Base-by-base conservation (phyloP, 2,113 vertebrate genomes). In the Mohoua ochrocephala region DNA sequence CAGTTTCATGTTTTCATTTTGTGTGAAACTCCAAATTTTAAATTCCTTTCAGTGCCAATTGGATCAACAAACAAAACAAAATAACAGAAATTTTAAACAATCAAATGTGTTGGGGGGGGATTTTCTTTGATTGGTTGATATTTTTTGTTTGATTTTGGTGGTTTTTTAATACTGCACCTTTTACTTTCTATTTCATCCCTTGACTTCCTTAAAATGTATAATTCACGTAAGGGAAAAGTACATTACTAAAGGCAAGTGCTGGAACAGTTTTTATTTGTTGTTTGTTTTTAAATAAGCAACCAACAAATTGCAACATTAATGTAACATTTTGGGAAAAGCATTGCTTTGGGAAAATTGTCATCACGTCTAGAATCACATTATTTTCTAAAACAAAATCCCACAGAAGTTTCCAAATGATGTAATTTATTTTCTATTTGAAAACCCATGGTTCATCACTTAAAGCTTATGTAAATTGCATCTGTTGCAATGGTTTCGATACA, bases 21-120 rank as follows among this genome's bases (percentile, higher is more conserved):
- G 1, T 47, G n/a, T 50, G 41, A 91, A 88, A 93, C 26, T 64
- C 21, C 14, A 50, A 33, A 71, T 85, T 74, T 65, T 16, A 75
- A 54, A 42, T 45, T 63, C 8, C 9, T 80, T 50, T 89, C 27
- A 27, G 39, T 76, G 33, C 5, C 71, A 71, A 45, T 9, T 50
- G 23, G 17, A 64, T 45, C 19, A 30, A 60, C 7, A 45, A 80
- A 50, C 21, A 76, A 91, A 74, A 30, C 23, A 54, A 73, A 87
- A 20, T 15, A 26, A 45, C 7, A 45, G 17, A 45, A 24, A 23
- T 68, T 77, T 81, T 50, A 53, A 93, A 81, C 7, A 41, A 20
- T 49, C 24, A 87, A 41, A 42, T 23, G 12, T 16, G 23, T 65
- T 11, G 15, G 6, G 11, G 10, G 0, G 3, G 1, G 0, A 0